Evolutionary conservation across 2,113 vertebrate species (phyloP), one percentile per base, ranked within the genome.

Genomic region (Tetrao urogallus): DNA sequence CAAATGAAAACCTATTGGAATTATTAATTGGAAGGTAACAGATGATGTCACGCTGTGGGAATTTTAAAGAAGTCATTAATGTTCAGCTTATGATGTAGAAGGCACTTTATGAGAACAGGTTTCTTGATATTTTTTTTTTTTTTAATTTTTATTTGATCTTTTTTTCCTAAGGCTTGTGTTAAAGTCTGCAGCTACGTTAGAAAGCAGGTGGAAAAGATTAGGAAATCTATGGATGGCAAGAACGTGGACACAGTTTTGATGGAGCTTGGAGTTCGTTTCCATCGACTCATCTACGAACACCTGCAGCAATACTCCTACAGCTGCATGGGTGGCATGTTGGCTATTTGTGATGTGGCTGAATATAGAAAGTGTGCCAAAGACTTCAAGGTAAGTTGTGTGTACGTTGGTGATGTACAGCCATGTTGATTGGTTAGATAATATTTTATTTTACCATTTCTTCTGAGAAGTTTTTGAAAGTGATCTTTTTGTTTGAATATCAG

Each of bases 241-340:
- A 99, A 99, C 9, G 99, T 99, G 92, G 99, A 99, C 97, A 99
- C 99, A 0, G 99, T 99, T 93, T 96, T 99, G 97, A 99, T 98
- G 89, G 99, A 99, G 95, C 92, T 99, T 88, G 99, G 99, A 67
- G 98, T 99, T 79, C 99, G 99, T 90, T 99, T 99, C 97, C 99
- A 99, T 97, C 98, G 99, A 40, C 99, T 99, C 80, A 98, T 99
- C 95, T 99, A 99, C 27, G 99, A 99, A 73, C 99, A 99, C 97
- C 98, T 99, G 72, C 99, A 99, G 97, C 99, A 99, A 95, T 99
- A 98, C 97, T 99, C 98, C 91, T 99, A 99, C 97, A 99, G 99
- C 95, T 99, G 98, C 82, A 99, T 99, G 99, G 99, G 99, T 85
- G 99, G 99, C 97, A 99, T 99, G 99, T 97, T 99, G 94, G 99